Evolutionary conservation across 1,140 invertebrate species (phyloP).

Genomic region (Diorhabda carinulata): DNA sequence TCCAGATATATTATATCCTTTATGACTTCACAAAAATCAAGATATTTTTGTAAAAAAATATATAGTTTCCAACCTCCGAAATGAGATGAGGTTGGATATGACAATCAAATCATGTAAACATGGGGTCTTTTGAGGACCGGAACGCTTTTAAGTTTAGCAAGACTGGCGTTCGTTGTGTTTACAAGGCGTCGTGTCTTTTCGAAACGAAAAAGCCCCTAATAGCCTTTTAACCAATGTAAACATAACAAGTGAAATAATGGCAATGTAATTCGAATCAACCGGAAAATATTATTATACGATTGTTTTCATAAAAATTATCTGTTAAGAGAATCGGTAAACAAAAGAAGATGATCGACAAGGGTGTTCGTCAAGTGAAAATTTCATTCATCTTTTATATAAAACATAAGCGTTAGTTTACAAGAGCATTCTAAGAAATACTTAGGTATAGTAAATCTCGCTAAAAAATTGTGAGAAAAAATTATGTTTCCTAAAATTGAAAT

Average conservation of each 20-base stretch:
- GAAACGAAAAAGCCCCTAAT: constrained; percentile 27
- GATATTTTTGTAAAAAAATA: too few relatives aligned
- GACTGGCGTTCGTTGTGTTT: constrained; percentile 18
- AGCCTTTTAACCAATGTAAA: constrained; percentile 31
- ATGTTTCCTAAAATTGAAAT: too few relatives aligned
- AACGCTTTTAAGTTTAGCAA: constrained; percentile 25
- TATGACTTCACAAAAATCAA: too few relatives aligned
- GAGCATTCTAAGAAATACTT: too few relatives aligned
- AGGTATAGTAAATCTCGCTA: too few relatives aligned
- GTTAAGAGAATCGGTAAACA: constrained; percentile 19
- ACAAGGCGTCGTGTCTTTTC: constrained; percentile 7
- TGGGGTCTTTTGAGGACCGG: constrained; percentile 22
- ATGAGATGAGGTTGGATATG: too few relatives aligned
- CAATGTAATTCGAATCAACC: constrained; percentile 27
- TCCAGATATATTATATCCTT: too few relatives aligned
- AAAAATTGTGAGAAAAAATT: too few relatives aligned
- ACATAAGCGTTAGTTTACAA: too few relatives aligned
- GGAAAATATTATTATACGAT: constrained; percentile 20
- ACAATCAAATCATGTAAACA: constrained; percentile 16
- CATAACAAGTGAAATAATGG: constrained; percentile 29
- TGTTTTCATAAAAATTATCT: constrained; percentile 14
- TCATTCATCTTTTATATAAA: too few relatives aligned
- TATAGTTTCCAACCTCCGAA: too few relatives aligned
- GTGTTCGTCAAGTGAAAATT: too few relatives aligned
- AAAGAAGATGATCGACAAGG: background rate